Conservation (phyloP, 2,797 vertebrate species). For the Gouania willdenowi region DNA sequence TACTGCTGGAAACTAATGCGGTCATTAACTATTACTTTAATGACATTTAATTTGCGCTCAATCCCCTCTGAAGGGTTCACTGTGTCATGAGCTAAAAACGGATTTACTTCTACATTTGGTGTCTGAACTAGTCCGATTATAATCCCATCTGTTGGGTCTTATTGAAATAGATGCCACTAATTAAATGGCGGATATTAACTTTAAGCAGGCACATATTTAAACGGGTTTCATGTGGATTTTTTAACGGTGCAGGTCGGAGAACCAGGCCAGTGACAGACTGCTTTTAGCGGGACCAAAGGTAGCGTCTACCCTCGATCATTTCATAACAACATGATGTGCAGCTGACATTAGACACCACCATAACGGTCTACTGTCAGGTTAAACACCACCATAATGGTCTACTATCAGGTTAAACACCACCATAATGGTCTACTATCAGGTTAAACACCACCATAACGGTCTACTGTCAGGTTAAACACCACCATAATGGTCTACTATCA, state of each 20-base stretch:
- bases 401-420: constrained; percentile 37
- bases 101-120: too few species aligned
- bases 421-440: constrained; percentile 23
- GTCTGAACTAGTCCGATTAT: too few species aligned
- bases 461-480: too few species aligned
- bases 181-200: too few species aligned
- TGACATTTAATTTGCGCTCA: too few species aligned
- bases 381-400: too few species aligned
- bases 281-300: constrained; percentile 10
- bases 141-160: not conserved
- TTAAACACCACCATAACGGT: constrained; percentile 44
- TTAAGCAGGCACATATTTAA: constrained; percentile 9
- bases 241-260: constrained; percentile 15
- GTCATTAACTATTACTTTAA: too few species aligned
- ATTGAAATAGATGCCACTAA: not conserved
- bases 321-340: too few species aligned
- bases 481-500: constrained; percentile 10
- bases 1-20: too few species aligned
- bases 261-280: constrained; percentile 30
- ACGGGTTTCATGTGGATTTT: not conserved
- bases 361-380: constrained; percentile 34
- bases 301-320: constrained; percentile 41
- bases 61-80: too few species aligned
- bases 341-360: too few species aligned
- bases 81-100: too few species aligned